Evolutionary conservation across 2,888 invertebrate genomes (phyloP).

Genomic region (Diaperis boleti): DNA sequence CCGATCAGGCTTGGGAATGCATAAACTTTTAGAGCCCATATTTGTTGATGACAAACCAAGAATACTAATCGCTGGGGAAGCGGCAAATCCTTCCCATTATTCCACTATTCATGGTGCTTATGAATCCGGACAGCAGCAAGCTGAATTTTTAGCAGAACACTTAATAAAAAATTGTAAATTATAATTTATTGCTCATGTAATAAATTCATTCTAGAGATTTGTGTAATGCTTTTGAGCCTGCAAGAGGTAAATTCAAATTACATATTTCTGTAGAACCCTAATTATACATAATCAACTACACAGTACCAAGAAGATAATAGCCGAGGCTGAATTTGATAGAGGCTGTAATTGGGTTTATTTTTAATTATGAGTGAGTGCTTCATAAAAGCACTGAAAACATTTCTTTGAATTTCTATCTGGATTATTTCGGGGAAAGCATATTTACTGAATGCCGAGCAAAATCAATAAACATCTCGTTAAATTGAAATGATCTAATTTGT

Average conservation of each 20-base stretch:
- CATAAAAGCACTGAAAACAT: too few relatives aligned
- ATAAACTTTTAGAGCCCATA: conserved; percentile 65
- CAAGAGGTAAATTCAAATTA: conserved; percentile 7
- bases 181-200: conserved; percentile 4
- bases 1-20: conserved; percentile 61
- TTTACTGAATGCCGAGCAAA: too few relatives aligned
- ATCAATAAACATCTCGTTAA: too few relatives aligned
- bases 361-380: too few relatives aligned
- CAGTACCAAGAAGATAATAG: conserved; percentile 7
- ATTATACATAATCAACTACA: conserved; percentile 1
- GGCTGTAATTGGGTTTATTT: conserved; percentile 1
- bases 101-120: conserved; percentile 79
- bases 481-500: too few relatives aligned
- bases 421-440: too few relatives aligned
- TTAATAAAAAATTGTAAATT: conserved; percentile 29
- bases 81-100: conserved; percentile 68
- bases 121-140: conserved; percentile 71
- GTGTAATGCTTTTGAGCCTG: not conserved
- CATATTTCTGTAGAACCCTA: not conserved
- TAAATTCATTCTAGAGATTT: conserved; percentile 7
- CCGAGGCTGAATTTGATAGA: not conserved
- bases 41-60: conserved; percentile 64
- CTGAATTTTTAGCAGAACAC: conserved; percentile 62
- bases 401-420: too few relatives aligned
- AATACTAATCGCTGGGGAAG: conserved; percentile 76